Base-by-base conservation (phyloP, 2,888 invertebrate genomes). In the Thecophora atra region DNA sequence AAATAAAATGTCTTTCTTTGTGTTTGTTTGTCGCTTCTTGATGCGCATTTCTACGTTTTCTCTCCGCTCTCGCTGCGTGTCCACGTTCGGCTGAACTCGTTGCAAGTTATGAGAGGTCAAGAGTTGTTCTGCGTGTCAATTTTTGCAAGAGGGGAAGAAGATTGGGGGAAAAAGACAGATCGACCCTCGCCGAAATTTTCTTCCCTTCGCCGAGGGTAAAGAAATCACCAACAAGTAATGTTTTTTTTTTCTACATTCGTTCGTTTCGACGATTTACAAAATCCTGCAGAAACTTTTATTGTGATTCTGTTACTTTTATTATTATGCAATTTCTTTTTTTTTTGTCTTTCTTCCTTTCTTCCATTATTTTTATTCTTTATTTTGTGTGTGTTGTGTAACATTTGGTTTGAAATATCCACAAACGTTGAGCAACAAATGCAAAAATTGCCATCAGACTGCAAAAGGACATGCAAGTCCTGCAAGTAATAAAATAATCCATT, bases 91-190 rank as follows among this genome's bases (percentile, higher is more conserved):
- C 63, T 11, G 70, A 63, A 63, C 8, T 51, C 62, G 37, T 65
- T 72, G 72, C 75, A 77, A 79, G 77, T 82, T 82, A 81, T 82
- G 82, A 78, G 78, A 78, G 82, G 82, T 81, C 82, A 82, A 82
- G 82, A 81, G 82, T 82, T 82, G 70, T 51, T 60, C 26, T 37
- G 56, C 63, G 62, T 63, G 63, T 70, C 62, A 52, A 51, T 63
- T 63, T 26, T 15, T 58, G 58, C 1, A 1, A 3, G 26, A 1
- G 58, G 37, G 37, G 37, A 37, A 2, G 37, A 37, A 15, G 28
- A 26, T 17, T 42, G 21, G 8, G n/a, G 42, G n/a, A 19, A 21
- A 15, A 17, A 28, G 28, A 30, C 28, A 17, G 28, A 30, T 3
- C 28, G 21, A 28, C 52, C 37, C 7, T 2, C 21, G 21, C 30